Evolutionary conservation across 2,888 invertebrate species (phyloP).

Genomic region (Lepidochitona cinerea): DNA sequence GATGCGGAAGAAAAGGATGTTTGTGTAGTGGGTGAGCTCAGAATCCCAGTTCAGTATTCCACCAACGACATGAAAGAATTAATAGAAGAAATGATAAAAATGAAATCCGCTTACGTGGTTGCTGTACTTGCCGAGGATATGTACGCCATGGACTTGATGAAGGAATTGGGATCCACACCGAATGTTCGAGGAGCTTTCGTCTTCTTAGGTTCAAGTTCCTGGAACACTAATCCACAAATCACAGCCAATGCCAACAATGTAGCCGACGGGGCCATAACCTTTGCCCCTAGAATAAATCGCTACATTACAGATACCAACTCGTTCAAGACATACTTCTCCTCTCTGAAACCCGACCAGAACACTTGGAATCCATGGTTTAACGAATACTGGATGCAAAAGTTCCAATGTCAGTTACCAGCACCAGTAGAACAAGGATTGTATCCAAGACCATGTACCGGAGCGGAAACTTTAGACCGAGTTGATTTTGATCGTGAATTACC

Average conservation of each 20-base stretch:
- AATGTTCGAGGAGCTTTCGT: not conserved
- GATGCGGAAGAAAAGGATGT: conserved; percentile 20
- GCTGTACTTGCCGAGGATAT: conserved; percentile 26
- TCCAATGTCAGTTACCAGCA: conserved; percentile 35
- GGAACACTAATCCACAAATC: not conserved
- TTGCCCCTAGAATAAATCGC: conserved; percentile 5
- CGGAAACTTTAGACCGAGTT: not conserved
- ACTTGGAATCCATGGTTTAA: conserved; percentile 26
- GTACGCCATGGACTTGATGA: not conserved
- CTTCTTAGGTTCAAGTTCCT: not conserved
- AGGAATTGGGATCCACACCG: not conserved
- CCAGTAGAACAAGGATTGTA: not conserved
- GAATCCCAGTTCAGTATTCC: conserved; percentile 1
- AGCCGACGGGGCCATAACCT: conserved; percentile 23
- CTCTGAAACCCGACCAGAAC: conserved; percentile 10
- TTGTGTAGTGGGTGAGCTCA: conserved; percentile 40
- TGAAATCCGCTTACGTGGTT: conserved; percentile 29
- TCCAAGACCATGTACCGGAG: not conserved
- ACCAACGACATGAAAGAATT: conserved; percentile 14
- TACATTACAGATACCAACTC: not conserved
- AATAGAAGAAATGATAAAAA: conserved; percentile 17
- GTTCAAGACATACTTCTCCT: conserved; percentile 24
- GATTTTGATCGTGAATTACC: conserved; percentile 40
- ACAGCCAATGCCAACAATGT: not conserved
- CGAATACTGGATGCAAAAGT: conserved; percentile 42